Percentiles rank a stretch among this genome's conserved stretches.
phyloP scores from a whole-genome alignment of 2,888 invertebrate species.

The Stegophylla sp. region DNA sequence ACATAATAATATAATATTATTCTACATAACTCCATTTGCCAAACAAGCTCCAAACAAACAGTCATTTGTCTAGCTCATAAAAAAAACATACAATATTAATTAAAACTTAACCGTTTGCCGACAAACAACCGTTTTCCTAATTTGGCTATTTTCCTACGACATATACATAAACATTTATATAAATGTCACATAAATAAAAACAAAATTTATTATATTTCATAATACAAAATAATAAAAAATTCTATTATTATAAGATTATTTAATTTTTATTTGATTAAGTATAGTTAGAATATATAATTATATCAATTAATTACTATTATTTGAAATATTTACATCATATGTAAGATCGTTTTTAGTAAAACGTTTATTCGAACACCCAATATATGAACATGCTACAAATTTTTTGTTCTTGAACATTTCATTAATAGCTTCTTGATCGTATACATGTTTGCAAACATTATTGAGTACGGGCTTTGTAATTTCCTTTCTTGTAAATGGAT shows the following conservation, averaged over 20 bases:
- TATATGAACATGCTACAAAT: constrained; percentile 41
- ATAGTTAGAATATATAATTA: neutral
- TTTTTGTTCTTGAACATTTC: constrained; percentile 34
- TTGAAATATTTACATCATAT: neutral
- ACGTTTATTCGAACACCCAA: constrained; percentile 48
- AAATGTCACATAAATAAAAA: neutral
- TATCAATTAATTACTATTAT: neutral
- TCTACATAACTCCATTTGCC: no score
- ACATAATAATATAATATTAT: no score
- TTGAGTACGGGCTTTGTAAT: constrained; percentile 44
- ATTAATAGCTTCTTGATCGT: constrained; percentile 46
- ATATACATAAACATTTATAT: no score
- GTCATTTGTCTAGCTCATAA: no score
- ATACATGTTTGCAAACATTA: constrained; percentile 50
- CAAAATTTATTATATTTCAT: no score
- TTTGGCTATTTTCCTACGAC: neutral
- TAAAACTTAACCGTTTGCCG: no score
- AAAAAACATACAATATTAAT: no score
- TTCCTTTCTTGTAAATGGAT: constrained; percentile 44
- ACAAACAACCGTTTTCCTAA: no score
- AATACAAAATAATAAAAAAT: no score
- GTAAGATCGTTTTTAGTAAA: constrained; percentile 37
- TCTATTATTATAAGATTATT: no score
- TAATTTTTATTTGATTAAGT: no score
- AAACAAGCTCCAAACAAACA: no score